Evolutionary conservation across 2,888 invertebrate genomes (phyloP), one percentile per base, ranked within the genome.

Genomic region (Isotomurus palustris): DNA sequence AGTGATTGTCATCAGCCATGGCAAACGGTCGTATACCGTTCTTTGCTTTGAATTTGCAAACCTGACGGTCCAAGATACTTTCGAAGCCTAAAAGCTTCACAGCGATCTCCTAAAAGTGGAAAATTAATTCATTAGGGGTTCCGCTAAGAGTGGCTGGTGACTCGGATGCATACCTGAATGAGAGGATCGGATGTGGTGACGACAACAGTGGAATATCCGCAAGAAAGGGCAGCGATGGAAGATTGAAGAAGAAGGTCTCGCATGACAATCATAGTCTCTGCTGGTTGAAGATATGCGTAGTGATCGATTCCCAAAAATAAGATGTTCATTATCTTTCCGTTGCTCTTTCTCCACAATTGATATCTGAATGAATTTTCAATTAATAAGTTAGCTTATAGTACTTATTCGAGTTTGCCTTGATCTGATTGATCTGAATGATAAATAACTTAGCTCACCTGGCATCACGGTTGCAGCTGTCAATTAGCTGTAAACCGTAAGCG

Each of bases 21-120:
- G 32, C 10, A 22, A 53, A 53, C 8, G 53, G 53, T 53, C 53
- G 28, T 6, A 12, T 19, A 14, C 32, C 32, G 19, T 53, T 32
- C n/a, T 44, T 27, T 2, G 53, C 2, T 22, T 44, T 41, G 24
- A 53, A 53, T 21, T 44, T n/a, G n/a, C 21, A 21, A 2, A 53
- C 44, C 21, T n/a, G 44, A 17, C 19, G 44, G 12, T 53, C 53
- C 19, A 53, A 44, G 10, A 53, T 3, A 14, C 28, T 5, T 8
- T 44, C n/a, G 10, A 43, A 24, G 6, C 44, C 8, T 24, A 53
- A 2, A 29, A 53, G 29, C 14, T 29, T 24, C 2, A 32, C 8
- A 17, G 29, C 17, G 3, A 32, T 22, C 17, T 53, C 53, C 53
- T 53, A 14, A 6, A 44, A 8, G 24, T 22, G 24, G 8, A n/a